Evolutionary conservation across 2,888 invertebrate species (phyloP), one percentile per base, ranked within the genome.

Genomic region (Cephalotes varians): DNA sequence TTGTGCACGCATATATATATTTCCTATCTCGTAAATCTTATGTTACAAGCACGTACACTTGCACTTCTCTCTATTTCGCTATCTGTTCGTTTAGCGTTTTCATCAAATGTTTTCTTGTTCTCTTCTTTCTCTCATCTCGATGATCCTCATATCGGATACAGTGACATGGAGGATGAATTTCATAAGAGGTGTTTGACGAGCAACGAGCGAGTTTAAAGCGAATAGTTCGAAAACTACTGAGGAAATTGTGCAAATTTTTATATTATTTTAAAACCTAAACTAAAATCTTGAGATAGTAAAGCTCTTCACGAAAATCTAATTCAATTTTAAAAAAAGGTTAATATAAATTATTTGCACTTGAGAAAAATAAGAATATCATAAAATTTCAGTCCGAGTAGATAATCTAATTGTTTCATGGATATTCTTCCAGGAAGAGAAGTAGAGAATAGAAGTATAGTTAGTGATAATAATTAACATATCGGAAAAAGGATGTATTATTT

Each of bases 1-100:
- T 76, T 37, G 82, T 73, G 85, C 83, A 87, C 87, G 83, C 86
- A 83, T 76, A 62, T 81, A 72, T 44, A 76, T 85, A 83, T 84
- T 71, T 71, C 60, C 9, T 51, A 54, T 58, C 67, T 47, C 82
- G 40, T 80, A 37, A 69, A 60, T 25, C 73, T 69, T 65, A 60
- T 67, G 69, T 79, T 67, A 71, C 51, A 34, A 67, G 79, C 79
- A 40, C 40, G 12, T 40, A 40, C 1, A 37, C 54, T 37, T 62
- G 44, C 40, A 28, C 9, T 34, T 76, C 12, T 54, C 7, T 54
- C 40, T 81, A 40, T 62, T 54, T 47, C 51, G 62, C 28, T 15
- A 37, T 28, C 40, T 67, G 51, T 37, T 1, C 34, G 37, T 64
- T 54, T 49, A 34, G 56, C 18, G 9, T 81, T 18, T 56, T 65